phyloP scores from a whole-genome alignment of 2,113 vertebrate species.

The Scomber japonicus region DNA sequence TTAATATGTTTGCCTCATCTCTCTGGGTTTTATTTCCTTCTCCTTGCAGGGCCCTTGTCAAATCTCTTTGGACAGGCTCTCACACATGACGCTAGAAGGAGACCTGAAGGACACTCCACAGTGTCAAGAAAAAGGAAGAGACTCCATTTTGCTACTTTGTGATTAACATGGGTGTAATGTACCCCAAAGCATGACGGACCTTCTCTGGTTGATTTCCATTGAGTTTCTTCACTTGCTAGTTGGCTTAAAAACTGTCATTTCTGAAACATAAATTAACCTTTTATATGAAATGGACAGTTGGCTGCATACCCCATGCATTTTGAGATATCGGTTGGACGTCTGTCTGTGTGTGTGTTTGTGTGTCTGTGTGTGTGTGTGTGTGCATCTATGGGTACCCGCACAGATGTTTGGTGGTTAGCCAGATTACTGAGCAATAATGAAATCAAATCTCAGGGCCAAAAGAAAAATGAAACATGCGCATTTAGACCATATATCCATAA shows the following conservation, averaged over 20 bases:
- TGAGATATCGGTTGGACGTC: conserved; percentile 11
- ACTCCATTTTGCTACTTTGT: conserved; percentile 61
- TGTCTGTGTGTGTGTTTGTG: background rate
- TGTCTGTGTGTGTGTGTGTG: background rate
- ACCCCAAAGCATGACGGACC: conserved; percentile 30
- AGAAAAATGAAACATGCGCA: conserved; percentile 62
- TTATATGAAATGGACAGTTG: conserved; percentile 37
- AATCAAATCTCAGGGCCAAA: conserved; percentile 57
- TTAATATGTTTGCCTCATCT: conserved; percentile 84
- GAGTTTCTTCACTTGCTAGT: conserved; percentile 28
- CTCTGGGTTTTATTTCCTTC: conserved; percentile 83
- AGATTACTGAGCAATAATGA: conserved; percentile 71
- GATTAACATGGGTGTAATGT: conserved; percentile 56
- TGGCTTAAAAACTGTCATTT: conserved; percentile 9
- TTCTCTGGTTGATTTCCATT: conserved; percentile 37
- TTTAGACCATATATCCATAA: conserved; percentile 66
- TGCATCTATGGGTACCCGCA: conserved; percentile 15
- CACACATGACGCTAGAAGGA: conserved; percentile 77
- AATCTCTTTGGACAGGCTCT: conserved; percentile 83
- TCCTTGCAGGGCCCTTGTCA: conserved; percentile 83
- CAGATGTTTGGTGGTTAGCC: conserved; percentile 63
- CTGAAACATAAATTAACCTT: conserved; percentile 20
- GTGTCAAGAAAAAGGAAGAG: conserved; percentile 51
- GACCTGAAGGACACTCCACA: conserved; percentile 77
- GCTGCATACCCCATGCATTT: background rate